Evolutionary conservation across 2,888 invertebrate genomes (phyloP).

Genomic region (Lamellibrachia columna): DNA sequence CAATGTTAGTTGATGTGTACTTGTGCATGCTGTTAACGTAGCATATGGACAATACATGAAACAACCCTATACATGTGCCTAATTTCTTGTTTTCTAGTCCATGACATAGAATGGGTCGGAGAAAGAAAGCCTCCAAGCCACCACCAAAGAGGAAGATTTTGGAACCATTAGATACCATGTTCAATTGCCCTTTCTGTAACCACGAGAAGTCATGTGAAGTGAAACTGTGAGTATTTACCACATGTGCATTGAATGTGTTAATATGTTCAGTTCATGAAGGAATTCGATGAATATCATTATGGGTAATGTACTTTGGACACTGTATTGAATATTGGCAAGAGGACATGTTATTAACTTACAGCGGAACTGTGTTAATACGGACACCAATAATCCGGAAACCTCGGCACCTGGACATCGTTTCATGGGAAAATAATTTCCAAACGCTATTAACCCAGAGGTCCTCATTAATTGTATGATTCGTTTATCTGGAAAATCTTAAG

Average conservation of each 20-base stretch:
- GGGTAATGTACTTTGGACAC: too few species aligned
- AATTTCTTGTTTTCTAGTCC: background rate
- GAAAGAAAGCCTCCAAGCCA: constrained; percentile 97
- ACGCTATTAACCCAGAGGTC: too few species aligned
- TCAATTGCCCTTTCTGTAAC: constrained; percentile 99
- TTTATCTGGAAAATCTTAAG: too few species aligned
- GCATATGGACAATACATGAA: too few species aligned
- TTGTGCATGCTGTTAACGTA: background rate
- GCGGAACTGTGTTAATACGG: too few species aligned
- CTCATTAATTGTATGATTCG: too few species aligned
- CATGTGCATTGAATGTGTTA: background rate
- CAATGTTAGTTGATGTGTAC: background rate
- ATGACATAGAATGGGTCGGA: constrained; percentile 81
- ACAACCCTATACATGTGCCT: background rate
- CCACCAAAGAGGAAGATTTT: constrained; percentile 92
- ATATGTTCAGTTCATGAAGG: background rate
- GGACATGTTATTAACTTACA: too few species aligned
- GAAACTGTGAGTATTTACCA: constrained; percentile 81
- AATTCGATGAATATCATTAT: background rate
- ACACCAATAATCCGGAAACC: too few species aligned
- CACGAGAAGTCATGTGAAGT: constrained; percentile 99
- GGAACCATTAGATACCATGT: constrained; percentile 91
- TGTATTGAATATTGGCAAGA: too few species aligned
- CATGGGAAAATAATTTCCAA: too few species aligned
- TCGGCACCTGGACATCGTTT: too few species aligned